Conservation (phyloP, 1,140 invertebrate genomes). For the Teleopsis dalmanni region DNA sequence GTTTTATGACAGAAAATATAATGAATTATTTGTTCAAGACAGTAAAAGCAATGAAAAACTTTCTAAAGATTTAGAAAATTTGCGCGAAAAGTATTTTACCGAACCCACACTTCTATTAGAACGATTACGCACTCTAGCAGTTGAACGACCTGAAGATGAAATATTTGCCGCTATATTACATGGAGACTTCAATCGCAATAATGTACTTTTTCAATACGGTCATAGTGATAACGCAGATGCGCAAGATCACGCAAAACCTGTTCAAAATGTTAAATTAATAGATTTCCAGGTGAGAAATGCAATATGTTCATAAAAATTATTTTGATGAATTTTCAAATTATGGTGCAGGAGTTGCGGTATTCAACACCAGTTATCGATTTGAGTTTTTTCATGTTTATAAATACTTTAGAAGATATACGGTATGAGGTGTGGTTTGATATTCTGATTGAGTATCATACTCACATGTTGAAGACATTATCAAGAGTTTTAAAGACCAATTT, state of each 20-base stretch:
- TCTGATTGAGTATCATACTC: constrained; percentile 13
- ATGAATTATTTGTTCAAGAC: constrained; percentile 6
- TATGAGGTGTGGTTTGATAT: constrained; percentile 12
- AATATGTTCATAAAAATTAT: constrained; percentile 1
- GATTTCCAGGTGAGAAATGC: constrained; percentile 27
- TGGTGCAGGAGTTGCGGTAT: constrained; percentile 27
- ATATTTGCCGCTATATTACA: constrained; percentile 32
- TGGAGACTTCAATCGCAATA: constrained; percentile 41
- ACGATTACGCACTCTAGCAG: constrained; percentile 17
- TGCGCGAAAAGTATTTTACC: constrained; percentile 21
- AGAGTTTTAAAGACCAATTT: background rate
- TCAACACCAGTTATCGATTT: constrained; percentile 31
- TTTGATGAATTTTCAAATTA: background rate
- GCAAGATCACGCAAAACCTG: constrained; percentile 10
- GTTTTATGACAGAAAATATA: constrained; percentile 23
- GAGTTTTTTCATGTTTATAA: constrained; percentile 40
- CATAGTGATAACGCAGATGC: constrained; percentile 13
- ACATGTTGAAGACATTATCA: constrained; percentile 7
- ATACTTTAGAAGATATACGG: constrained; percentile 18
- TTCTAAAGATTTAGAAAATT: constrained; percentile 2
- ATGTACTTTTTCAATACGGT: constrained; percentile 31
- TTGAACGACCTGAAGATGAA: constrained; percentile 15
- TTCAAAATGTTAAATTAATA: constrained; percentile 28
- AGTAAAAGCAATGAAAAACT: constrained; percentile 9
- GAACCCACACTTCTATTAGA: constrained; percentile 26